These are phyloP conservation scores for Miltochrista miniata DNA, from an alignment of 2,888 invertebrate genomes.

Conservation along the genomic window DNA sequence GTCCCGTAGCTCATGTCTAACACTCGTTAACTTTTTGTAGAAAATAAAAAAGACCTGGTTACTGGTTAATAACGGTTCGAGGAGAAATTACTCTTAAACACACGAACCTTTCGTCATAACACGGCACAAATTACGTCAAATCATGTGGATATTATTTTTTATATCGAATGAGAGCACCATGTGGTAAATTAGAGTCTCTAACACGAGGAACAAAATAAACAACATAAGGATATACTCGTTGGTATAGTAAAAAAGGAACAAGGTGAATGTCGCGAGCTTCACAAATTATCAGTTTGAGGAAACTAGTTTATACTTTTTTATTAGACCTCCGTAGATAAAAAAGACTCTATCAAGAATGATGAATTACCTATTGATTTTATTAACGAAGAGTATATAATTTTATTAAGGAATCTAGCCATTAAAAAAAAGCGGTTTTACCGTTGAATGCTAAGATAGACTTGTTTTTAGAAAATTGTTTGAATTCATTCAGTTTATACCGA, in stretches of 20 bases:
- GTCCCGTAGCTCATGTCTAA: constrained; percentile 47
- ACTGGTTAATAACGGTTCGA: constrained; percentile 71
- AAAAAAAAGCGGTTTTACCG: constrained; percentile 12
- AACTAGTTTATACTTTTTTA: constrained; percentile 51
- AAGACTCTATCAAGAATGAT: constrained; percentile 33
- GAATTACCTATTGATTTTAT: constrained; percentile 30
- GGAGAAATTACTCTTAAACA: constrained; percentile 73
- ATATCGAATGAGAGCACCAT: constrained; percentile 64
- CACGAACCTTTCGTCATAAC: constrained; percentile 76
- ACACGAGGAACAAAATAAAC: constrained; percentile 69
- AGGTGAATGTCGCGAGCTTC: constrained; percentile 61
- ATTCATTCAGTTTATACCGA: no score
- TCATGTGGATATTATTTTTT: constrained; percentile 79
- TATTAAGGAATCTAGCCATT: constrained; percentile 17
- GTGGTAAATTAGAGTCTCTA: constrained; percentile 79
- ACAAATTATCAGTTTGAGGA: constrained; percentile 56
- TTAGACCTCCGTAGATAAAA: constrained; percentile 13
- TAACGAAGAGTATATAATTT: constrained; percentile 18
- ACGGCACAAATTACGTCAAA: constrained; percentile 76
- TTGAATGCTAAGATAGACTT: constrained; percentile 10
- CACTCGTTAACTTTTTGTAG: constrained; percentile 65
- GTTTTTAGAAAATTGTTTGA: not conserved
- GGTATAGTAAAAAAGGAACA: constrained; percentile 61
- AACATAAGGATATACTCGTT: constrained; percentile 58
- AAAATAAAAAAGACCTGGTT: constrained; percentile 61